Evolutionary conservation across 2,888 invertebrate species (phyloP).

Genomic region (Nesidiocoris tenuis): DNA sequence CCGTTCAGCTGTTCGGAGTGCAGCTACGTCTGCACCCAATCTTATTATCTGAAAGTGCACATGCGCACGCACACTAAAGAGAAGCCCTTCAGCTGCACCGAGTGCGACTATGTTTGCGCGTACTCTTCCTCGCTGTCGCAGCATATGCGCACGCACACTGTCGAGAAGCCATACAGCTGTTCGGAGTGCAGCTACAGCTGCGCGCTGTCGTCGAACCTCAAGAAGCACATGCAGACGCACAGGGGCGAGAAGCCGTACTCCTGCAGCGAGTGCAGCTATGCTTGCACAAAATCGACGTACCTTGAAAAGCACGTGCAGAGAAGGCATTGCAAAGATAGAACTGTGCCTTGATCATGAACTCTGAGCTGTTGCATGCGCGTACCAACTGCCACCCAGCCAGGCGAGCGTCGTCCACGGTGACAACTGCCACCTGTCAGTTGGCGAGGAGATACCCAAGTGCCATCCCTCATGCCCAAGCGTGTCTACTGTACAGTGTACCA

Average conservation of each 20-base stretch:
- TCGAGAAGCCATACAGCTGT: slow-evolving; percentile 12
- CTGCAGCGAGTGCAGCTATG: slow-evolving; percentile 4
- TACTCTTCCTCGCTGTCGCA: no score
- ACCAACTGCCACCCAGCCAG: no score
- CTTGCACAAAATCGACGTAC: no score
- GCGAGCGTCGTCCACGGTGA: no score
- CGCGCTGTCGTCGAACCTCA: background rate
- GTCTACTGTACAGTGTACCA: no score
- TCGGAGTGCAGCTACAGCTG: background rate
- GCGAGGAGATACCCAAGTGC: no score
- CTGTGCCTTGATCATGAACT: no score
- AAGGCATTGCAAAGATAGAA: no score
- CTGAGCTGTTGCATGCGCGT: no score
- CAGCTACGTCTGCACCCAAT: background rate
- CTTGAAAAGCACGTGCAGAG: slow-evolving; percentile 1
- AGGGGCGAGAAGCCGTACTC: slow-evolving; percentile 17
- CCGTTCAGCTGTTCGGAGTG: background rate
- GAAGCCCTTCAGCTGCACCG: slow-evolving; percentile 6
- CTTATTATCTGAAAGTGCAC: background rate
- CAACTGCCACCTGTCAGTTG: no score
- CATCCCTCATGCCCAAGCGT: no score
- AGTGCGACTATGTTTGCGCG: slow-evolving; percentile 7
- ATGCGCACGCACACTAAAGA: slow-evolving; percentile 6
- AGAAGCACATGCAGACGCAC: slow-evolving; percentile 5
- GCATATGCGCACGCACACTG: slow-evolving; percentile 10